Conservation (phyloP, 2,113 vertebrate genomes). For the Neolamprologus modestus region DNA sequence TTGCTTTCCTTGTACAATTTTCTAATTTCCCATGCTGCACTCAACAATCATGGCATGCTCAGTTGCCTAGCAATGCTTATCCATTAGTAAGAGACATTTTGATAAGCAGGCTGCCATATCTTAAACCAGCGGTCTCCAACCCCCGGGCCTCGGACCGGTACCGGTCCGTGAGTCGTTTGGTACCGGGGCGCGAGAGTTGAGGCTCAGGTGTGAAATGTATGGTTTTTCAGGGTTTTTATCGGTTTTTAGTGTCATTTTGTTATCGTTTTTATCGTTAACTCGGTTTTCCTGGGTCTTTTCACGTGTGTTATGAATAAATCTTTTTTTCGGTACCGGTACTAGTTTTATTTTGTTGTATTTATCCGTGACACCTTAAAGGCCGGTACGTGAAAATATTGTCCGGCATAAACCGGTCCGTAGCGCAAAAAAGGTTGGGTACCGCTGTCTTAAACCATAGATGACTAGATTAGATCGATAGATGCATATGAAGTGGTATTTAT, state of each 20-base stretch:
- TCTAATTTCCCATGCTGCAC: neutral
- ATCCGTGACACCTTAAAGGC: fast-evolving
- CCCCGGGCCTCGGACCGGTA: fast-evolving
- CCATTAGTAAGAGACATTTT: neutral
- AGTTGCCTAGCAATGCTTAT: neutral
- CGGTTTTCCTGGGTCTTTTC: fast-evolving
- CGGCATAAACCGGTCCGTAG: neutral
- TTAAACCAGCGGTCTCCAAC: fast-evolving
- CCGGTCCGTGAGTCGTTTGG: fast-evolving
- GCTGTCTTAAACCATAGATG: neutral
- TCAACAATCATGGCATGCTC: neutral
- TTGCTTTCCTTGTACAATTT: neutral
- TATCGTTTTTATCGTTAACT: neutral
- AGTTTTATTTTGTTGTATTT: neutral
- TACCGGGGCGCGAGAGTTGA: fast-evolving
- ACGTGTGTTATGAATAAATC: neutral
- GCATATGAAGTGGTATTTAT: neutral
- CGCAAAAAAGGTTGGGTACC: fast-evolving
- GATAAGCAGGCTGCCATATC: neutral
- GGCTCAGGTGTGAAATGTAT: neutral
- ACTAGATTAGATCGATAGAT: neutral
- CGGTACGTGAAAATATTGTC: fast-evolving
- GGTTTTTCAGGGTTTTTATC: neutral
- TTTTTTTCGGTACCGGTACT: fast-evolving
- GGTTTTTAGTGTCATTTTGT: fast-evolving